Base-by-base conservation (phyloP, 2,888 invertebrate genomes). In the Chloroclystis v-ata region DNA sequence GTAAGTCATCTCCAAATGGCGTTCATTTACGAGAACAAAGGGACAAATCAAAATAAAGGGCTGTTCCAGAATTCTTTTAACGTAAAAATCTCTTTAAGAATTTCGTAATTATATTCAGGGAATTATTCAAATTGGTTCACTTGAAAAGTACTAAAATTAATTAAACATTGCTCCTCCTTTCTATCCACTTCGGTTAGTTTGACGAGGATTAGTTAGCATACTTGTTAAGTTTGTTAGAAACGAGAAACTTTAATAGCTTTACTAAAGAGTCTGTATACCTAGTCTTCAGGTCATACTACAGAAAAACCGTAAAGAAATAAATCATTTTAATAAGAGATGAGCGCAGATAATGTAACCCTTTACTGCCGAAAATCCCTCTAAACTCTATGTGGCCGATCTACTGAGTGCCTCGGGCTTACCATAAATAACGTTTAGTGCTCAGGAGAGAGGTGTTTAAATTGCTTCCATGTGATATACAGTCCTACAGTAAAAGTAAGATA, bases 371-470 rank as follows among this genome's bases (percentile, higher is more conserved):
- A 80, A 80, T 77, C 77, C 75, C 70, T 70, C 75, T 69, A 72
- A 77, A 77, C 77, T 75, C 69, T 67, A 76, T 75, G 75, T 75
- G 73, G 72, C 68, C 78, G 77, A 82, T 82, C 77, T 75, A 78
- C 72, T 74, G 79, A 82, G 81, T 80, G 77, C 73, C 66, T 67
- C 63, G 60, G 67, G 82, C 81, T 84, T 78, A 81, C 78, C 80
- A 83, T 85, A 84, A 85, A 85, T 85, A 85, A 83, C 80, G 74
- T 82, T 84, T 84, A 85, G 75, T 82, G 77, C 78, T 69, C 68
- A 64, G 68, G 68, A 63, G 75, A 78, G 78, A 83, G 82, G 84
- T 83, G 84, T 75, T 81, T 79, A 82, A 84, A 83, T 84, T 83
- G 83, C 84, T 83, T 82, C 72, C 78, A 74, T 78, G 82, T 82